A percentile compares a stretch with the other conserved stretches of the same genome.
Evolutionary conservation across 2,888 invertebrate genomes (phyloP).

Genomic region (Coelinius sp.): DNA sequence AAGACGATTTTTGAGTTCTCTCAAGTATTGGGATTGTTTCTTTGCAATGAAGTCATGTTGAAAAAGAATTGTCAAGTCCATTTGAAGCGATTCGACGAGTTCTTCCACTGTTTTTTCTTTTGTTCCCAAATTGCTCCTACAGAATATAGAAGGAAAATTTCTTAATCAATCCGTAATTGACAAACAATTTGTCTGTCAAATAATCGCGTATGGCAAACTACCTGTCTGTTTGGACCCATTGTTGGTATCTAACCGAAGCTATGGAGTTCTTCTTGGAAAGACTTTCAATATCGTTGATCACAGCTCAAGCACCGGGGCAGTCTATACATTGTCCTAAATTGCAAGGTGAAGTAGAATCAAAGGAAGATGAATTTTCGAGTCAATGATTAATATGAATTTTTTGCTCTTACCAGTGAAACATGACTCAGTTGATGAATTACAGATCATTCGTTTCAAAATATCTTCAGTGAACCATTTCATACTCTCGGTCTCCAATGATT

Average conservation of each 20-base stretch:
- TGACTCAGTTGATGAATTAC: neutral
- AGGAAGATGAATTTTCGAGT: neutral
- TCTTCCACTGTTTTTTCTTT: conserved; percentile 13
- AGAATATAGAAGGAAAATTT: neutral
- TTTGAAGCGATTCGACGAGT: conserved; percentile 11
- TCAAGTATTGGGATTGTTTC: conserved; percentile 37
- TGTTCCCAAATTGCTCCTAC: neutral
- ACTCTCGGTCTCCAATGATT: neutral
- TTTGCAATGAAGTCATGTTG: conserved; percentile 42
- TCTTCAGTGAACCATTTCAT: conserved; percentile 18
- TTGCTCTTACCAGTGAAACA: neutral
- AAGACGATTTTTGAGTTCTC: conserved; percentile 37
- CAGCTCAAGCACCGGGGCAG: conserved; percentile 4
- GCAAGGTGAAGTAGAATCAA: conserved; percentile 13
- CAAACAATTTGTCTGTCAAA: neutral
- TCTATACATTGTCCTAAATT: conserved; percentile 27
- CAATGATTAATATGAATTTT: conserved; percentile 18
- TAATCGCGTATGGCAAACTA: neutral
- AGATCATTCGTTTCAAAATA: conserved; percentile 11
- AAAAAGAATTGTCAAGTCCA: conserved; percentile 19
- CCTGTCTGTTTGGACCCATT: conserved; percentile 19
- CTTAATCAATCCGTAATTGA: neutral
- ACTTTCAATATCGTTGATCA: conserved; percentile 3
- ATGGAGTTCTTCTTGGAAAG: conserved; percentile 21
- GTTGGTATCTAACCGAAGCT: conserved; percentile 33